These are phyloP conservation scores for Mythimna ferrago DNA, from an alignment of 2,888 invertebrate species.

Conservation along the genomic window DNA sequence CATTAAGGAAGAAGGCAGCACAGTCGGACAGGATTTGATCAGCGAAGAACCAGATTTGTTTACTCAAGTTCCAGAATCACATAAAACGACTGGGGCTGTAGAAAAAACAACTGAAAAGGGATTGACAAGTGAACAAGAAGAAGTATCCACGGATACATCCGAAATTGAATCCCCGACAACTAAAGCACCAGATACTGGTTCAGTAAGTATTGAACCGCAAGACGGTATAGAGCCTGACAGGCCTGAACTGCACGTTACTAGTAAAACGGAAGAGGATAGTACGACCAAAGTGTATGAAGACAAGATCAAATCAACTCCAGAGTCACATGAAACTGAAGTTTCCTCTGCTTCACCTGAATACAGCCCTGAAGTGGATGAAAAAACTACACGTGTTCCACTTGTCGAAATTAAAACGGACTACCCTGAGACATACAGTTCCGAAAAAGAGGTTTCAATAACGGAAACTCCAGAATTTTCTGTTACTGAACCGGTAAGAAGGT, in stretches of 20 bases:
- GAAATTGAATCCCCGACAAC: constrained; percentile 51
- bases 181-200: constrained; percentile 24
- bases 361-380: constrained; percentile 17
- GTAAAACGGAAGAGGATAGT: constrained; percentile 32
- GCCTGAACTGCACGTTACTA: constrained; percentile 34
- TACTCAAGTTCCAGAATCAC: constrained; percentile 38
- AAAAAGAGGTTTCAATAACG: constrained; percentile 41
- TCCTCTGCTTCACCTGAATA: constrained; percentile 34
- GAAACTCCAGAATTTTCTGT: constrained; percentile 38
- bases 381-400: constrained; percentile 26
- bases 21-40: constrained; percentile 20
- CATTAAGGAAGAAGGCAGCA: constrained; percentile 14
- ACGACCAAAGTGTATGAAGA: constrained; percentile 43
- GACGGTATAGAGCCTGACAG: constrained; percentile 33
- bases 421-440: constrained; percentile 28
- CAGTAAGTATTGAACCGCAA: constrained; percentile 39
- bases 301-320: constrained; percentile 37
- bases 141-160: constrained; percentile 51
- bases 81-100: constrained; percentile 34
- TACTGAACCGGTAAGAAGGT: constrained; percentile 45
- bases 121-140: constrained; percentile 49
- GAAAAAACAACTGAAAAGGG: constrained; percentile 42
- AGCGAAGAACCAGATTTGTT: constrained; percentile 14
- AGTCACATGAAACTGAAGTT: constrained; percentile 45
- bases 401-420: constrained; percentile 33